A percentile compares a stretch with the other conserved stretches of the same genome.
Evolutionary conservation across 2,113 vertebrate genomes (phyloP).

Genomic region (Osmerus eperlanus): DNA sequence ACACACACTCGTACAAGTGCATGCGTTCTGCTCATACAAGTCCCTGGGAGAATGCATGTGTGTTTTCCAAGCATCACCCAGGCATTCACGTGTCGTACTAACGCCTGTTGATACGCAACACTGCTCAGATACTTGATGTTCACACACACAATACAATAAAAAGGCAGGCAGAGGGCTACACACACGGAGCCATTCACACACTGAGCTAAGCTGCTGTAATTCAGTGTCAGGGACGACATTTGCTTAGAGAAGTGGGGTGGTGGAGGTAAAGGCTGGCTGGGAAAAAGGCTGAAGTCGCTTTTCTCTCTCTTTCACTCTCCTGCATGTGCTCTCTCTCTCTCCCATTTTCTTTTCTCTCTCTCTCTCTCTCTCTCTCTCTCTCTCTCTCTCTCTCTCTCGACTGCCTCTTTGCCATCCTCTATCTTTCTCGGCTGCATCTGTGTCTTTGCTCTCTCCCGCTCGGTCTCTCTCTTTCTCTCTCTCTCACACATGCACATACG

Average conservation of each 20-base stretch:
- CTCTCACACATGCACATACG: too few species aligned
- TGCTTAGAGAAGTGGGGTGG: slow-evolving; percentile 31
- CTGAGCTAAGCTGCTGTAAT: slow-evolving; percentile 39
- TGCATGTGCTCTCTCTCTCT: slow-evolving; percentile 17
- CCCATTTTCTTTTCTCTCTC: slow-evolving; percentile 25
- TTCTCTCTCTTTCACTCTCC: slow-evolving; percentile 8
- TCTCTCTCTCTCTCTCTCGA: slow-evolving; percentile 31
- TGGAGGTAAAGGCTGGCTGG: slow-evolving; percentile 29
- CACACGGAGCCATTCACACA: slow-evolving; percentile 18
- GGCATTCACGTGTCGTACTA: too few species aligned
- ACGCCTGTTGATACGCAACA: background rate
- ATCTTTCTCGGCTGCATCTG: slow-evolving; percentile 20
- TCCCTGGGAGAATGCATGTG: too few species aligned
- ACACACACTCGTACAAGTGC: background rate
- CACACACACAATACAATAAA: background rate
- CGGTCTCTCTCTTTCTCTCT: slow-evolving; percentile 17
- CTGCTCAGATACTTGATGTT: too few species aligned
- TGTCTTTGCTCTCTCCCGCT: slow-evolving; percentile 16
- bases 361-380: slow-evolving; percentile 4
- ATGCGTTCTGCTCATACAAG: slow-evolving; percentile 1
- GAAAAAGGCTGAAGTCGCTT: slow-evolving; percentile 47
- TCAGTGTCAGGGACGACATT: slow-evolving; percentile 46
- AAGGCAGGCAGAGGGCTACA: background rate
- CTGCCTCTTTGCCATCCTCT: slow-evolving; percentile 2
- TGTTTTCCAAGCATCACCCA: too few species aligned